These are phyloP conservation scores for Musca vetustissima DNA, from an alignment of 1,140 invertebrate species.

Conservation along the genomic window DNA sequence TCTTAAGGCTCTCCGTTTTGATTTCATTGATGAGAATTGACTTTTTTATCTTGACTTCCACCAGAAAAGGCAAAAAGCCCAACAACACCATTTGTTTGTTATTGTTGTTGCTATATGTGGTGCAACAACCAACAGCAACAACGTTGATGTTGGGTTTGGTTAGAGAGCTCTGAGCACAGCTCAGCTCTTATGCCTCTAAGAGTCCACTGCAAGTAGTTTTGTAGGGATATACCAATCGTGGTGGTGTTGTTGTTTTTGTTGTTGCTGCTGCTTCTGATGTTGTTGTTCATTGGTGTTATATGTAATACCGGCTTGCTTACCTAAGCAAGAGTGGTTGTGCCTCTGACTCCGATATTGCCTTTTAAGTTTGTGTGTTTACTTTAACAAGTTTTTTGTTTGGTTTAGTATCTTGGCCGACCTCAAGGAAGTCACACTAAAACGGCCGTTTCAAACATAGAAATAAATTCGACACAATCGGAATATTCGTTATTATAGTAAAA, in stretches of 20 bases:
- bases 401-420: constrained; percentile 12
- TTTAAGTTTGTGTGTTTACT: constrained; percentile 23
- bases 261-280: not conserved
- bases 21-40: constrained; percentile 21
- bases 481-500: too few relatives aligned
- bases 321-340: not conserved
- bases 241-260: not conserved
- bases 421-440: constrained; percentile 10
- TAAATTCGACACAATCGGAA: too few relatives aligned
- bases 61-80: not conserved
- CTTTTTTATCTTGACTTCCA: constrained; percentile 13
- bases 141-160: too few relatives aligned
- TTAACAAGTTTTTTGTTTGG: constrained; percentile 16
- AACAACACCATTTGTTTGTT: not conserved
- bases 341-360: not conserved
- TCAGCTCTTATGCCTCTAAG: not conserved
- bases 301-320: constrained; percentile 14
- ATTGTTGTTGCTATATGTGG: too few relatives aligned
- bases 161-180: not conserved
- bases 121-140: too few relatives aligned
- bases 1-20: not conserved
- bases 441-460: not conserved
- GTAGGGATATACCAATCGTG: not conserved
- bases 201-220: too few relatives aligned
- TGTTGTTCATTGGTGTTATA: not conserved